These are phyloP conservation scores for Lophochroa leadbeateri DNA, from an alignment of 2,113 vertebrate genomes.

Conservation along the genomic window DNA sequence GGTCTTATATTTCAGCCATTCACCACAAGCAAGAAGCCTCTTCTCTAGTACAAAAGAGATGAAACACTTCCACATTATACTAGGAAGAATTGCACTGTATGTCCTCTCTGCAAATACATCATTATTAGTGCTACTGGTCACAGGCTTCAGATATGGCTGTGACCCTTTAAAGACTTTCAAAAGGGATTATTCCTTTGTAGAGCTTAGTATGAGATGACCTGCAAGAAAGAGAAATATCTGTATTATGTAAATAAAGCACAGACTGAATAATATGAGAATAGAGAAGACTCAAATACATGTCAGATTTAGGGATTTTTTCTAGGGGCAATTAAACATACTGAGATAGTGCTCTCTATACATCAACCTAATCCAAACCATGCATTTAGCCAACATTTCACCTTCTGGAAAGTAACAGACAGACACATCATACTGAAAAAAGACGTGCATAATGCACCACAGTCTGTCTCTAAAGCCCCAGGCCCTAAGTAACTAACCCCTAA, in stretches of 20 bases:
- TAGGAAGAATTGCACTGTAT: background rate
- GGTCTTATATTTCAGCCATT: constrained; percentile 12
- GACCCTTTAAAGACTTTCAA: constrained; percentile 8
- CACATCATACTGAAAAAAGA: background rate
- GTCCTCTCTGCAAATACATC: background rate
- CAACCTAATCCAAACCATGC: constrained; percentile 9
- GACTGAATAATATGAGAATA: background rate
- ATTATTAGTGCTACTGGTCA: background rate
- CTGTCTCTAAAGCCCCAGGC: constrained; percentile 13
- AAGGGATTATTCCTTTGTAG: constrained; percentile 35
- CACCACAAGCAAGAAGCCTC: constrained; percentile 6
- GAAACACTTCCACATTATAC: constrained; percentile 36
- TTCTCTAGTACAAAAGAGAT: background rate
- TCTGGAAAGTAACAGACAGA: constrained; percentile 4
- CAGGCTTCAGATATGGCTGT: background rate
- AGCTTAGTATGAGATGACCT: background rate
- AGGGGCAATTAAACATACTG: constrained; percentile 10
- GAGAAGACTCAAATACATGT: background rate
- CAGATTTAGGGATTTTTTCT: background rate
- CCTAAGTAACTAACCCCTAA: constrained; percentile 35
- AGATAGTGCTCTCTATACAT: background rate
- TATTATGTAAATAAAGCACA: constrained; percentile 46
- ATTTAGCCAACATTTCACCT: background rate
- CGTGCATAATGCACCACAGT: background rate
- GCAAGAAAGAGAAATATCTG: background rate